These are phyloP conservation scores for Dromiciops gliroides DNA, from an alignment of 2,113 vertebrate genomes.

Conservation along the genomic window DNA sequence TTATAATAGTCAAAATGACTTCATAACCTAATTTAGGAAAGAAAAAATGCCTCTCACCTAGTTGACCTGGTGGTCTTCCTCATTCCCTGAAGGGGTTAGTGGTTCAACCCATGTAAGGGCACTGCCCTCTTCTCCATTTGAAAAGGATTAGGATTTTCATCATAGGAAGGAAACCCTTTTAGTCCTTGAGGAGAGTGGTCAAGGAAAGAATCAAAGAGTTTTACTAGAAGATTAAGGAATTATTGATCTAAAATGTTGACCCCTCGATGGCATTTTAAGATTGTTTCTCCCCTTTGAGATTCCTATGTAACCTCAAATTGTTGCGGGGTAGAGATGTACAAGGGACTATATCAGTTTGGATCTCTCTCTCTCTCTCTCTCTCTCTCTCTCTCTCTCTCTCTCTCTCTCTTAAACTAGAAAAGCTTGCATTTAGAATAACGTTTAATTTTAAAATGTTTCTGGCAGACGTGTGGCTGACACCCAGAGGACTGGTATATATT, in stretches of 20 bases:
- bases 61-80: not conserved
- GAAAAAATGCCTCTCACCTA: not conserved
- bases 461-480: not conserved
- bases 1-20: not conserved
- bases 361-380: no score
- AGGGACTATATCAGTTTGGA: not conserved
- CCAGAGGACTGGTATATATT: not conserved
- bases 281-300: not conserved
- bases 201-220: not conserved
- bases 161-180: not conserved
- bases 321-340: not conserved
- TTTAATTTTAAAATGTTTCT: not conserved
- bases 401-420: not conserved
- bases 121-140: not conserved
- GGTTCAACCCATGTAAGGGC: not conserved
- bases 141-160: not conserved
- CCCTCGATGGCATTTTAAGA: not conserved
- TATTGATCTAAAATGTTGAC: not conserved
- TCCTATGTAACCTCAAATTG: not conserved
- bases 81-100: not conserved
- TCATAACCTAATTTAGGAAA: not conserved
- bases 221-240: not conserved
- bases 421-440: not conserved
- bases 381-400: no score
- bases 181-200: not conserved